Evolutionary conservation across 2,888 invertebrate genomes (phyloP).

Genomic region (Mycalesis mineus): DNA sequence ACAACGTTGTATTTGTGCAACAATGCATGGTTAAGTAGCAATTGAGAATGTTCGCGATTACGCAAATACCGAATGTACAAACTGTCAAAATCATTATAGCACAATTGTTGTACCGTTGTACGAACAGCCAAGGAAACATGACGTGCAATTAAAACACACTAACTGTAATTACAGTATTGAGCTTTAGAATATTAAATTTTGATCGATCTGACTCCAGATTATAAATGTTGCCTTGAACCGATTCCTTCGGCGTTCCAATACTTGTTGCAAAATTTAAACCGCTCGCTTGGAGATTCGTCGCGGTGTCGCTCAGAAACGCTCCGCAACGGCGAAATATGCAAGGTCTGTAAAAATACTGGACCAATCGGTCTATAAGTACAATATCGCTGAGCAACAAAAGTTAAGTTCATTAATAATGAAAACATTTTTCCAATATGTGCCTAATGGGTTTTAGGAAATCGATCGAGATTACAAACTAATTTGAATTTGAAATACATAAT

Average conservation of each 20-base stretch:
- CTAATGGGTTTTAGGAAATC: too few relatives aligned
- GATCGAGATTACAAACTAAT: too few relatives aligned
- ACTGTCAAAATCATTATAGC: conserved; percentile 1
- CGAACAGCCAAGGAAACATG: conserved; percentile 6
- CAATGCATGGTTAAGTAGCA: not conserved
- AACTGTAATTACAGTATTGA: conserved; percentile 6
- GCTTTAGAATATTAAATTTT: conserved; percentile 39
- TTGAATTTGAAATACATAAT: too few relatives aligned
- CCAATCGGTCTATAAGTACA: not conserved
- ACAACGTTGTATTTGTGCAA: too few relatives aligned
- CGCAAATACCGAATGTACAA: not conserved
- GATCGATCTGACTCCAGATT: conserved; percentile 43
- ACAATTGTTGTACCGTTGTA: not conserved
- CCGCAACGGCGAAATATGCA: not conserved
- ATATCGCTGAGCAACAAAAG: too few relatives aligned
- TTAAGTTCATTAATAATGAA: too few relatives aligned
- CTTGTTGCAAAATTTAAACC: conserved; percentile 18
- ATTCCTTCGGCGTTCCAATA: conserved; percentile 34
- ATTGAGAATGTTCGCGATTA: not conserved
- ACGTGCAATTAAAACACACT: conserved; percentile 11
- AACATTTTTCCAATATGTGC: too few relatives aligned
- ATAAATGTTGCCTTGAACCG: conserved; percentile 54
- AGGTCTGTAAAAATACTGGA: not conserved
- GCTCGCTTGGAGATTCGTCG: conserved; percentile 15
- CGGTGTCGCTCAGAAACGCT: not conserved